phyloP scores from a whole-genome alignment of 1,140 invertebrate genomes.

The Chymomyza costata region DNA sequence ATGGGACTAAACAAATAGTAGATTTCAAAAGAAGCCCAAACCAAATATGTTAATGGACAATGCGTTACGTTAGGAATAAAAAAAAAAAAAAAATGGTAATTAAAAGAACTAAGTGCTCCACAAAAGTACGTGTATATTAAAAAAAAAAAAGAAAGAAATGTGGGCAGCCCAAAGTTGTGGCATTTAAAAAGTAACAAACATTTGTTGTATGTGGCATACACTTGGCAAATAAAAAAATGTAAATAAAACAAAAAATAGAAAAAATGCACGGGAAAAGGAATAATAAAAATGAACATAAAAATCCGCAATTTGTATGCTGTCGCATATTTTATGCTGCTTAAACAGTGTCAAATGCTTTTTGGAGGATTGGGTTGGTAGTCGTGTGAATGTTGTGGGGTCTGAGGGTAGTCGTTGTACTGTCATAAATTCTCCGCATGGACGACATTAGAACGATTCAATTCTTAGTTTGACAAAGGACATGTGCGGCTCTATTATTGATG shows the following conservation, averaged over 20 bases:
- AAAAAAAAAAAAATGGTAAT: constrained; percentile 37
- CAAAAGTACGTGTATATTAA: constrained; percentile 12
- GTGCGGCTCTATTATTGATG: constrained; percentile 63
- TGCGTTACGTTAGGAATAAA: constrained; percentile 9
- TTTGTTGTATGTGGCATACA: constrained; percentile 38
- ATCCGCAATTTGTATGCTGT: constrained; percentile 70
- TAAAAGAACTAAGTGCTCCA: constrained; percentile 63
- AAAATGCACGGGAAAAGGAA: constrained; percentile 12
- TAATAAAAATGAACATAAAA: constrained; percentile 61
- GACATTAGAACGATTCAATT: constrained; percentile 25
- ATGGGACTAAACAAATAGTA: constrained; percentile 52
- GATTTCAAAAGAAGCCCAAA: constrained; percentile 39
- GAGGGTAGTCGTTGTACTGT: constrained; percentile 22
- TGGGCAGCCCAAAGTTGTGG: constrained; percentile 23
- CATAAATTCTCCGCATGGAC: constrained; percentile 47
- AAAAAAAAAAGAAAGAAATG: neutral
- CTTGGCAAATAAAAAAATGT: constrained; percentile 57
- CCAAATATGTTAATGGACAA: constrained; percentile 63
- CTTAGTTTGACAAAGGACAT: constrained; percentile 55
- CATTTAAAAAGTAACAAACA: constrained; percentile 55
- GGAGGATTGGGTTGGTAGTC: neutral
- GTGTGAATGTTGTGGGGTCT: neutral
- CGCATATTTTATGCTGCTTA: constrained; percentile 58
- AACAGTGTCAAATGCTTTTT: constrained; percentile 21
- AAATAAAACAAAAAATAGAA: constrained; percentile 64